Evolutionary conservation across 2,797 vertebrate species (phyloP), one percentile per base, ranked within the genome.

Genomic region (Cryptoprocta ferox): DNA sequence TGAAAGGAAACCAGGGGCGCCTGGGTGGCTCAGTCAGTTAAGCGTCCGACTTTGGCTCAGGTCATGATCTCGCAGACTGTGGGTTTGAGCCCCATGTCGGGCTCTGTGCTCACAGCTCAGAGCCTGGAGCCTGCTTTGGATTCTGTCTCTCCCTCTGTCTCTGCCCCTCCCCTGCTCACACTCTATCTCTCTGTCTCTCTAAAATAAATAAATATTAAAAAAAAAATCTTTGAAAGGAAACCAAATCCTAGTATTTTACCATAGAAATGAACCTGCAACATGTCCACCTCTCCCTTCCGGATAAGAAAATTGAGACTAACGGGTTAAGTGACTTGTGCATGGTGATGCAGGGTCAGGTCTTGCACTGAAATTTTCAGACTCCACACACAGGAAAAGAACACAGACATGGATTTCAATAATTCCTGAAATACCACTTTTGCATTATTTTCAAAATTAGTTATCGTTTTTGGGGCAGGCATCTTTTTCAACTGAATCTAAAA

Each of bases 311-410:
- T 4, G 28, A 59, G 37, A 30, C 24, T 9, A 19, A 30, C 24
- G 42, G 37, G 24, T 14, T 14, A 18, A n/a, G 6, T 0, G 56
- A 42, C 32, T 28, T 9, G 28, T 3, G 5, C 5, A 13, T 0
- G 4, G 32, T 19, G 50, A 4, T 18, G 2, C 6, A 2, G 53
- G 37, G 21, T 48, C 5, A 3, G 37, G 13, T 12, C 37, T 45
- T 2, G 8, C 4, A 39, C 16, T 18, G 53, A 42, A 15, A 6
- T 4, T 2, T 48, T 35, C 39, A 13, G 42, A 63, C 4, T 5
- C 48, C 2, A 0, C 10, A 1, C 10, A 3, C 5, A 30, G 37
- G 66, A 35, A 50, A 53, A 8, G 32, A 10, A 1, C 50, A 50
- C 50, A 71, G 68, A 16, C 13, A 11, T 0, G 2, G 35, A 48